Percentiles rank a stretch among this genome's conserved stretches.
Conservation (phyloP, 2,113 vertebrate species). For the Pelmatolapia mariae region DNA sequence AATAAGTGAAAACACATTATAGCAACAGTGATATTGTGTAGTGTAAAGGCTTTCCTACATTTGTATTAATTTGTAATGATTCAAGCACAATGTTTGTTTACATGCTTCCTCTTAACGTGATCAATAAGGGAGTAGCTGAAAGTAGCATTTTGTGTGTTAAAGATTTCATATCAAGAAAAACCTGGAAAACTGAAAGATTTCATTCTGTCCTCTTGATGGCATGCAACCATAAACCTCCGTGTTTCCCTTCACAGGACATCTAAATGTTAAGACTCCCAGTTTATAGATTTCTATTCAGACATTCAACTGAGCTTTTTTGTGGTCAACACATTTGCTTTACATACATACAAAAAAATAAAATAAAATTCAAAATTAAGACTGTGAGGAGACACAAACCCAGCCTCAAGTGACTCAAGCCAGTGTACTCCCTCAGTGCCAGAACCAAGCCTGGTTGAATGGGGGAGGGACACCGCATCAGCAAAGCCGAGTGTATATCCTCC, state of each 20-base stretch:
- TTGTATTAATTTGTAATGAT: background rate
- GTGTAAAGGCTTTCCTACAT: background rate
- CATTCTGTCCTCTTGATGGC: background rate
- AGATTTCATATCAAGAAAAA: background rate
- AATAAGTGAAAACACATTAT: background rate
- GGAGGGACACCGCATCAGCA: background rate
- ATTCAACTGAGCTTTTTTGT: background rate
- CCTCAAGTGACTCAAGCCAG: background rate
- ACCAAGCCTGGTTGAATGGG: background rate
- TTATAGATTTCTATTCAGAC: background rate
- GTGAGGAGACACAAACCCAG: background rate
- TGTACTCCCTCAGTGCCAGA: background rate
- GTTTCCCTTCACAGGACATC: background rate
- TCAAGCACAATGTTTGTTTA: background rate
- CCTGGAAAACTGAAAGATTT: background rate
- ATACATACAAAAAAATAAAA: background rate
- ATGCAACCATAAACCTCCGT: background rate
- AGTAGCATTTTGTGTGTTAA: background rate
- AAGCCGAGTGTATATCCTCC: background rate
- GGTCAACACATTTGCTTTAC: background rate
- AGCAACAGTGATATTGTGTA: background rate
- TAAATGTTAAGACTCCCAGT: background rate
- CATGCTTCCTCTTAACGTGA: background rate
- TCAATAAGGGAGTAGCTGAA: background rate
- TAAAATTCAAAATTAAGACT: background rate